phyloP scores from a whole-genome alignment of 2,113 vertebrate species.

The Todiramphus saurophagus region DNA sequence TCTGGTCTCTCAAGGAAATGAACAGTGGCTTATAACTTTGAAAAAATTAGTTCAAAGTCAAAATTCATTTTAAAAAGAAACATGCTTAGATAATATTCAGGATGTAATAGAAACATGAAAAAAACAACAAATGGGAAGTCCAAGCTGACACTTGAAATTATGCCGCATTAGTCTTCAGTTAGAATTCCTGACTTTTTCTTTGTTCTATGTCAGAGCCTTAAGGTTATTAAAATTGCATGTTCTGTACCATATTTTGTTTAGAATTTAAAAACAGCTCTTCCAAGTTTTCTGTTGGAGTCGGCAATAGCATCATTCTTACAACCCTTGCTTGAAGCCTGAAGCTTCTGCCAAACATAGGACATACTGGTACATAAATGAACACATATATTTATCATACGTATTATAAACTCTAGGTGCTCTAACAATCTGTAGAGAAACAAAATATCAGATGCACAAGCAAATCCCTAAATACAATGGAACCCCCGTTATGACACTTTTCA shows the following conservation, averaged over 20 bases:
- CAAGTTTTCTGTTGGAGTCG: background rate
- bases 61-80: slow-evolving; percentile 22
- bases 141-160: background rate
- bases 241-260: background rate
- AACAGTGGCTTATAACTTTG: slow-evolving; percentile 25
- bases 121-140: background rate
- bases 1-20: slow-evolving; percentile 39
- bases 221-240: slow-evolving; percentile 4
- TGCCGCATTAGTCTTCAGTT: background rate
- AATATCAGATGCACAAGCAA: background rate
- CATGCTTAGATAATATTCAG: slow-evolving; percentile 39
- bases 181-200: background rate
- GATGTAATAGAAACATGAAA: slow-evolving; percentile 30
- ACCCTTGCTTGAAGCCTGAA: background rate
- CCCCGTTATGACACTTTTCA: background rate
- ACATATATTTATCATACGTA: background rate
- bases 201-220: background rate
- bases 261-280: slow-evolving; percentile 30
- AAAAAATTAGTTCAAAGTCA: background rate
- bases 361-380: background rate
- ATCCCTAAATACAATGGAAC: background rate
- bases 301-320: background rate
- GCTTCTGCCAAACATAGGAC: background rate
- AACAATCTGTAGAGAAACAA: background rate
- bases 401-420: background rate